These are phyloP conservation scores for Lobophora halterata DNA, from an alignment of 2,888 invertebrate species.

Conservation along the genomic window DNA sequence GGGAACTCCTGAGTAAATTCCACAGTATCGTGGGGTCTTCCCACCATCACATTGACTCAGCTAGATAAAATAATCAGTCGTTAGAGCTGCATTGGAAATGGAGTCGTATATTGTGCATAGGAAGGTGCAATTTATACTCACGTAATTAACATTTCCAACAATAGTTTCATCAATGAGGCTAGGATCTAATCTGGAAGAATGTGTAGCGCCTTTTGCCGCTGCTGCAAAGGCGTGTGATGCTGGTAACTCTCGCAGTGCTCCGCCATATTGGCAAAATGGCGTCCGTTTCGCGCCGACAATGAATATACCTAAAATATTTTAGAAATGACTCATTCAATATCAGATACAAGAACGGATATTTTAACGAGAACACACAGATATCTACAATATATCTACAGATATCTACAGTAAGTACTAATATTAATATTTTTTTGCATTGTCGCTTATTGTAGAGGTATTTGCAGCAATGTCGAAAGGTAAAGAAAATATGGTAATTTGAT, in stretches of 20 bases:
- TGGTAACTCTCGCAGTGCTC: constrained; percentile 56
- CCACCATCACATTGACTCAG: constrained; percentile 90
- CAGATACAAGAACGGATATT: too few relatives aligned
- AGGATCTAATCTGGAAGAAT: constrained; percentile 52
- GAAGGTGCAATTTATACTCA: constrained; percentile 39
- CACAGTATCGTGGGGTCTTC: constrained; percentile 93
- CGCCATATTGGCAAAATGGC: constrained; percentile 69
- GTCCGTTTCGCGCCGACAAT: constrained; percentile 69
- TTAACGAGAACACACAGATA: too few relatives aligned
- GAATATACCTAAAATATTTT: constrained; percentile 59
- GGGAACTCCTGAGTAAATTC: constrained; percentile 91
- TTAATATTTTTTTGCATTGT: not conserved
- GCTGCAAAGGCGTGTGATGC: constrained; percentile 63
- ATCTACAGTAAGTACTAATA: not conserved
- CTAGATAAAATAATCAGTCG: constrained; percentile 60
- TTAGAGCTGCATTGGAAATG: too few relatives aligned
- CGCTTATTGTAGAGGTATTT: not conserved
- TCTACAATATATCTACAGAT: too few relatives aligned
- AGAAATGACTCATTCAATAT: too few relatives aligned
- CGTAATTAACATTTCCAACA: constrained; percentile 66
- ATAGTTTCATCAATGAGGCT: constrained; percentile 55
- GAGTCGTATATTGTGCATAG: too few relatives aligned
- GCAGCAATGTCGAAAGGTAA: not conserved
- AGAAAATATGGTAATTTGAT: constrained; percentile 8
- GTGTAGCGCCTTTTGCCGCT: constrained; percentile 61